phyloP scores from a whole-genome alignment of 2,888 invertebrate species.

The Syrista parreyssii region DNA sequence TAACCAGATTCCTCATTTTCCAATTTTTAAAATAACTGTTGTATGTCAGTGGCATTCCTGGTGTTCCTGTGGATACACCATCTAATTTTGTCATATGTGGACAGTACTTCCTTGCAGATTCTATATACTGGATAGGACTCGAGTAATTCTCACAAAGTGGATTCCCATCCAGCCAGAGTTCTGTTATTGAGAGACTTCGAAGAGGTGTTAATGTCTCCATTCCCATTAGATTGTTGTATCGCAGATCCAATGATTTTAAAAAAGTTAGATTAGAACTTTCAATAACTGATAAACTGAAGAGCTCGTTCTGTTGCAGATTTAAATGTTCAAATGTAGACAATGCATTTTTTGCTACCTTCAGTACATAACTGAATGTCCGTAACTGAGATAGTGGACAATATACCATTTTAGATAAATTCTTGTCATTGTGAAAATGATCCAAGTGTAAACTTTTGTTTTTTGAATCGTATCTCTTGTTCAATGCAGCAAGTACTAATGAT shows the following conservation, averaged over 20 bases:
- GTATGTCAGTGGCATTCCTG: conserved; percentile 42
- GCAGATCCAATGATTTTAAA: conserved; percentile 53
- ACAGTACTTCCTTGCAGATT: conserved; percentile 69
- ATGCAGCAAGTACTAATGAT: conserved; percentile 60
- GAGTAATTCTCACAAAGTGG: conserved; percentile 76
- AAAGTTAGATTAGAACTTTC: conserved; percentile 36
- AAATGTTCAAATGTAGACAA: conserved; percentile 46
- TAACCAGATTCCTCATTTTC: conserved; percentile 63
- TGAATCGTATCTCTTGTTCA: conserved; percentile 60
- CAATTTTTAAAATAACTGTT: conserved; percentile 38
- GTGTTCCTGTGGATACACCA: conserved; percentile 61
- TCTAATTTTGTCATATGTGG: conserved; percentile 70
- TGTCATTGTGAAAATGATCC: conserved; percentile 66
- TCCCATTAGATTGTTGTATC: conserved; percentile 55
- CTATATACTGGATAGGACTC: conserved; percentile 72
- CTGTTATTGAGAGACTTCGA: conserved; percentile 64
- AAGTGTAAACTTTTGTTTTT: conserved; percentile 60
- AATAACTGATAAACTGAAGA: conserved; percentile 40
- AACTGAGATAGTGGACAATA: conserved; percentile 67
- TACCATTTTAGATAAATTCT: conserved; percentile 57
- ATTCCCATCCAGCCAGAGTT: conserved; percentile 76
- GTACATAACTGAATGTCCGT: conserved; percentile 66
- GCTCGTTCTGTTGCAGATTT: conserved; percentile 50
- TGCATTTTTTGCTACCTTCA: conserved; percentile 55
- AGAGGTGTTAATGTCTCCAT: conserved; percentile 54